Conservation (phyloP, 1,140 invertebrate species). For the Lamellibrachia luymesi region DNA sequence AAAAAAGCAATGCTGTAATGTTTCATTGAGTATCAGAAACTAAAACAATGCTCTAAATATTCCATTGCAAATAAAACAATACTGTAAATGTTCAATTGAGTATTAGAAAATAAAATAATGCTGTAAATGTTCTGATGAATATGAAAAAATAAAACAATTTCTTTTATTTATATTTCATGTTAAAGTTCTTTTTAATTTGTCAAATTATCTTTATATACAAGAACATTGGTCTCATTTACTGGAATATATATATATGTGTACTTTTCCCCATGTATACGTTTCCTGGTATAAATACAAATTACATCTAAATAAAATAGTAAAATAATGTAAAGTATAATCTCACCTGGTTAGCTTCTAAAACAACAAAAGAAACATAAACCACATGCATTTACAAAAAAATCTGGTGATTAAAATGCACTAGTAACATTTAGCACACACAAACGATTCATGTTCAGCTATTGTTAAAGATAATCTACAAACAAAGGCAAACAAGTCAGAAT, state of each 20-base stretch:
- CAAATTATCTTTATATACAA: background rate
- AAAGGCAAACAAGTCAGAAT: background rate
- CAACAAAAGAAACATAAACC: no score
- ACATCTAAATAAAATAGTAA: background rate
- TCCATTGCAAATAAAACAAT: background rate
- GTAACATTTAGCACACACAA: background rate
- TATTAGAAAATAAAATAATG: conserved; percentile 81
- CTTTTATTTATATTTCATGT: background rate
- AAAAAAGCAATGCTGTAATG: background rate
- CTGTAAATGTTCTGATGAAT: conserved; percentile 65
- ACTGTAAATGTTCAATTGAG: background rate
- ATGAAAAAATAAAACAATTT: background rate
- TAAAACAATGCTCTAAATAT: background rate
- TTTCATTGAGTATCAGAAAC: background rate
- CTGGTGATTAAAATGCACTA: background rate
- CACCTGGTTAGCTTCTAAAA: no score
- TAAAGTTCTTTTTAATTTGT: background rate
- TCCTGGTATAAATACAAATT: background rate
- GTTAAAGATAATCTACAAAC: background rate
- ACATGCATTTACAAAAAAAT: background rate
- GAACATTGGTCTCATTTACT: background rate
- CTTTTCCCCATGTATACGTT: no score
- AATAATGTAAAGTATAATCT: background rate
- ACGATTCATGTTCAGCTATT: background rate
- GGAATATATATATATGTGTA: no score